Conservation (phyloP, 1,140 invertebrate genomes). For the Neodiprion fabricii region DNA sequence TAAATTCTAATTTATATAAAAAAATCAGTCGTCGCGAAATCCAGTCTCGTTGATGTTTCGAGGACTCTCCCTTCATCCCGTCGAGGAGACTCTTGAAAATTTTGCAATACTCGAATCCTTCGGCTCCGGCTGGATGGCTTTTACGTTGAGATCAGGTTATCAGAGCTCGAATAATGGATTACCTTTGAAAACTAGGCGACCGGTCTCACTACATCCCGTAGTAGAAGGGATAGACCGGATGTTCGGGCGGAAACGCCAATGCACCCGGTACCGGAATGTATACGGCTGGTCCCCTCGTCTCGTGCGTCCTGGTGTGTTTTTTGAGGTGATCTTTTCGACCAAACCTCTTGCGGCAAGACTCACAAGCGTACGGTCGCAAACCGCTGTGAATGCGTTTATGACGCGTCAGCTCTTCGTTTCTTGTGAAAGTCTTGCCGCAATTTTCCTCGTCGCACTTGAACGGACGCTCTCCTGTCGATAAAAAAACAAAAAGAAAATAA, state of each 20-base stretch:
- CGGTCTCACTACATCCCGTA: background rate
- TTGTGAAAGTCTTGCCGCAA: slow-evolving; percentile 89
- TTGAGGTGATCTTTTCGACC: slow-evolving; percentile 89
- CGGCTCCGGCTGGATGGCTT: no score
- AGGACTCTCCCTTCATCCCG: no score
- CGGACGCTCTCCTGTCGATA: slow-evolving; percentile 77
- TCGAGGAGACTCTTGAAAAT: no score
- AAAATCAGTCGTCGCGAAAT: no score
- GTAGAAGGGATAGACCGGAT: slow-evolving; percentile 12
- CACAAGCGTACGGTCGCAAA: slow-evolving; percentile 79
- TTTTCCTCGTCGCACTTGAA: slow-evolving; percentile 83
- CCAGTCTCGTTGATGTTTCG: no score
- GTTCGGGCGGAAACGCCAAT: slow-evolving; percentile 31
- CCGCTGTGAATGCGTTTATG: slow-evolving; percentile 92
- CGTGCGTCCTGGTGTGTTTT: slow-evolving; percentile 80
- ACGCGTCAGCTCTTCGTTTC: slow-evolving; percentile 91
- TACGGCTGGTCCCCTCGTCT: slow-evolving; percentile 40
- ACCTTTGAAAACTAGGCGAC: no score
- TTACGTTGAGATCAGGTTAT: no score
- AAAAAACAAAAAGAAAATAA: slow-evolving; percentile 27
- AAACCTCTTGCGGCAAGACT: slow-evolving; percentile 84
- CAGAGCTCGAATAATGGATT: no score
- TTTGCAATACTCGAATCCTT: no score
- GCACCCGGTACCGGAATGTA: slow-evolving; percentile 25
- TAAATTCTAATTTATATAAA: no score